Evolutionary conservation across 2,888 invertebrate genomes (phyloP).

Genomic region (Archips xylosteana): DNA sequence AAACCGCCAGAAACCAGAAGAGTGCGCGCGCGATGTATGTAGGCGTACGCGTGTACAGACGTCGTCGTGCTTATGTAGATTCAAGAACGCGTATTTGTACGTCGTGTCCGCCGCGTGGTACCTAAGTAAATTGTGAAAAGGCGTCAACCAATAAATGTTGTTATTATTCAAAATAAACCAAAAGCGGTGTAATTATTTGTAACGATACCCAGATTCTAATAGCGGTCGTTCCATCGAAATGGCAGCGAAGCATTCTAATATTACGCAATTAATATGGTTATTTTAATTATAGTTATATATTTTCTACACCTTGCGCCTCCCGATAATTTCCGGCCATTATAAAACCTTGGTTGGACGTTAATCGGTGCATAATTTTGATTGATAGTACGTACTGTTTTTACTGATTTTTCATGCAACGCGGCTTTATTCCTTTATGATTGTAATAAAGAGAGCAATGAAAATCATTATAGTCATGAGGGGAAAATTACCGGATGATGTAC

Average conservation of each 20-base stretch:
- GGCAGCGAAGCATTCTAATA: constrained; percentile 49
- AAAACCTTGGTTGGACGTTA: constrained; percentile 59
- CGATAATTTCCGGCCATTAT: constrained; percentile 72
- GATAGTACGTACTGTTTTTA: constrained; percentile 69
- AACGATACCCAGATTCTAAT: constrained; percentile 38
- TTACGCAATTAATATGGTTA: constrained; percentile 52
- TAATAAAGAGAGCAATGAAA: constrained; percentile 67
- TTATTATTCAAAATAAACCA: neutral
- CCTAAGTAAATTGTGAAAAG: too few species aligned
- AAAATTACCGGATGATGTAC: constrained; percentile 12
- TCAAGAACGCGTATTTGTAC: too few species aligned
- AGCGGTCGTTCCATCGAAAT: constrained; percentile 43
- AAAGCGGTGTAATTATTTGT: constrained; percentile 1
- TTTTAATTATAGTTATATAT: constrained; percentile 62
- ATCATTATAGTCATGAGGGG: constrained; percentile 31
- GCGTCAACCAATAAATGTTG: too few species aligned
- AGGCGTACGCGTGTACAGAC: too few species aligned
- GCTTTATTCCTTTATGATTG: constrained; percentile 59
- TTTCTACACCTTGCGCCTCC: constrained; percentile 58
- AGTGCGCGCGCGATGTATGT: too few species aligned
- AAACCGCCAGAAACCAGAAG: too few species aligned
- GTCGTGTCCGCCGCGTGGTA: too few species aligned
- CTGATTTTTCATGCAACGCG: constrained; percentile 66
- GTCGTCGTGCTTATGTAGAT: too few species aligned
- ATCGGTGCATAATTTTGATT: constrained; percentile 76